phyloP scores from a whole-genome alignment of 1,140 invertebrate species.

The Meloidogyne exigua region DNA sequence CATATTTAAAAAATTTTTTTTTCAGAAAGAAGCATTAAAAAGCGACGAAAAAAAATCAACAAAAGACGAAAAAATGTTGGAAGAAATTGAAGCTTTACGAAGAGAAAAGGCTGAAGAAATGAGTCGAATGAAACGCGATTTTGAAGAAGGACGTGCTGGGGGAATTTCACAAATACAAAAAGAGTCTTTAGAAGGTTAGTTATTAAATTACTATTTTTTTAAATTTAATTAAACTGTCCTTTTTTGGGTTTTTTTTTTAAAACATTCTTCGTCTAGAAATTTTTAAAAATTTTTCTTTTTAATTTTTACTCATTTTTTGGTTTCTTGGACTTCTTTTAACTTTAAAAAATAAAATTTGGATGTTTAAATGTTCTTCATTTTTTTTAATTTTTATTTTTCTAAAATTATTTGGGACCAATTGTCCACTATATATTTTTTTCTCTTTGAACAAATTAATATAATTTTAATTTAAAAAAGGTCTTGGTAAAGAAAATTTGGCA shows the following conservation, averaged over 20 bases:
- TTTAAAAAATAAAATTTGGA: too few species aligned
- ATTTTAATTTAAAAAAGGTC: conserved; percentile 33
- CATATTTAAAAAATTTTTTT: too few species aligned
- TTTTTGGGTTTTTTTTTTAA: background rate
- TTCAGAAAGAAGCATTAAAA: conserved; percentile 54
- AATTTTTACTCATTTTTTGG: too few species aligned
- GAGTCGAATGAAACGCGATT: conserved; percentile 53
- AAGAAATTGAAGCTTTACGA: conserved; percentile 50
- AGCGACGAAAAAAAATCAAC: conserved; percentile 32
- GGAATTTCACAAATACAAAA: conserved; percentile 8
- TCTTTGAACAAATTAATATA: too few species aligned
- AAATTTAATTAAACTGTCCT: background rate
- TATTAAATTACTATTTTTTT: background rate
- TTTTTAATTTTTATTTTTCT: too few species aligned
- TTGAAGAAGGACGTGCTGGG: conserved; percentile 49
- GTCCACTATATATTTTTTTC: too few species aligned
- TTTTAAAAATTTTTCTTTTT: too few species aligned
- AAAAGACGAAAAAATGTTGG: conserved; percentile 53
- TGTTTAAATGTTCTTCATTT: too few species aligned
- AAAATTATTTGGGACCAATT: too few species aligned
- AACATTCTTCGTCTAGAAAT: too few species aligned
- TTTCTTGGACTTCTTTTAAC: too few species aligned
- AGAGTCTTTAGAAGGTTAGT: background rate
- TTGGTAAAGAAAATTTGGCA: conserved; percentile 56
- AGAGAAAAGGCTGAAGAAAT: conserved; percentile 51